These are phyloP conservation scores for Artibeus jamaicensis DNA, from an alignment of 2,797 vertebrate genomes.

Conservation along the genomic window DNA sequence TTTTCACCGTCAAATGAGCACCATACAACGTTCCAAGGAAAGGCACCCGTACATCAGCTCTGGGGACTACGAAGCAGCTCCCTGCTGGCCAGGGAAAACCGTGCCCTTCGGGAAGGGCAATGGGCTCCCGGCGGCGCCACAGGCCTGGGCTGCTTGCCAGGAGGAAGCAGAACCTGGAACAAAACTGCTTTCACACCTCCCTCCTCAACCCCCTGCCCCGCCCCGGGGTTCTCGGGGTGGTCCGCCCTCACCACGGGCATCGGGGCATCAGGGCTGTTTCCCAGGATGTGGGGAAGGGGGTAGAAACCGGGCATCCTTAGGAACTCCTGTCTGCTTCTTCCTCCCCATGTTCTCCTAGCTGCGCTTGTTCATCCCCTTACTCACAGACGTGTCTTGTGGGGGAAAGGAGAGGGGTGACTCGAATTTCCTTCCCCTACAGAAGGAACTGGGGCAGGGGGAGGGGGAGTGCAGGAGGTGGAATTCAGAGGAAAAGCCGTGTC, in stretches of 20 bases:
- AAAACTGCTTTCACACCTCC: background rate
- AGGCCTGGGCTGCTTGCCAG: background rate
- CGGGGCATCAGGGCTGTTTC: background rate
- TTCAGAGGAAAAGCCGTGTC: slow-evolving; percentile 65
- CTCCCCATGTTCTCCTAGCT: background rate
- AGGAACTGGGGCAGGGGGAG: slow-evolving; percentile 70
- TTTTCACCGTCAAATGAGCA: background rate
- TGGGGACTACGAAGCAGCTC: background rate
- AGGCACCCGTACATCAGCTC: background rate
- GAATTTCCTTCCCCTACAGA: background rate
- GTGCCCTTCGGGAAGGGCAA: background rate
- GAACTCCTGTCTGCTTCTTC: background rate
- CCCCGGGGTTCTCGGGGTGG: background rate
- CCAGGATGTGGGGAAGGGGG: background rate
- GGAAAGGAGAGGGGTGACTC: background rate
- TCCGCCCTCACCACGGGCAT: background rate
- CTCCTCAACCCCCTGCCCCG: background rate
- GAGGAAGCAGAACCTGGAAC: background rate
- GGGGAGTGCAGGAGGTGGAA: slow-evolving; percentile 30
- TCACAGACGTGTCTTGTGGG: background rate
- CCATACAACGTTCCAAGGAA: background rate
- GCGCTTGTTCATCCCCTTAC: background rate
- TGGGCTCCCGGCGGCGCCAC: rapidly evolving
- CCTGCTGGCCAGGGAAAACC: background rate
- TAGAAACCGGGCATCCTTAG: background rate